A percentile compares a stretch with the other conserved stretches of the same genome.
These are phyloP conservation scores for Pseudomyrmex gracilis DNA, from an alignment of 1,140 invertebrate genomes.

Conservation along the genomic window DNA sequence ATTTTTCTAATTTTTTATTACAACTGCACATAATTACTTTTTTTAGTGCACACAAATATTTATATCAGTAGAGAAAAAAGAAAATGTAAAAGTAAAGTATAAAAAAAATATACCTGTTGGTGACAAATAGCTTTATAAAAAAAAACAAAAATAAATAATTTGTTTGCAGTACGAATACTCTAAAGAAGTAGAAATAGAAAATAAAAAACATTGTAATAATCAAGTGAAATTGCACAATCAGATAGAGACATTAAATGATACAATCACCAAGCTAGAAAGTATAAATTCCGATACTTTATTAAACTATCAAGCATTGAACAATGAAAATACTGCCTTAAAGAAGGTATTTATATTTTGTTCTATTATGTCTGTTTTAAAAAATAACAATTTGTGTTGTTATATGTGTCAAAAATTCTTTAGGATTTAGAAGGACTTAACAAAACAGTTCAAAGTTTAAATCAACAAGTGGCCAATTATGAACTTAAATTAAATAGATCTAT, in stretches of 20 bases:
- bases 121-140: neutral
- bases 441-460: conserved; percentile 81
- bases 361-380: conserved; percentile 22
- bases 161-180: conserved; percentile 77
- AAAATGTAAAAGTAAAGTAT: too few species aligned
- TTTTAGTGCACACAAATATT: neutral
- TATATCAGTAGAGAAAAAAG: neutral
- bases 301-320: conserved; percentile 80
- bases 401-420: conserved; percentile 63
- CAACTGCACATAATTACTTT: neutral
- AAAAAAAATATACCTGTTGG: neutral
- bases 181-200: conserved; percentile 82
- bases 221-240: conserved; percentile 83
- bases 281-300: conserved; percentile 72
- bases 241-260: conserved; percentile 78
- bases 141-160: neutral
- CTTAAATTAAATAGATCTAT: conserved; percentile 83
- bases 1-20: neutral
- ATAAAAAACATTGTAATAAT: conserved; percentile 79
- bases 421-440: conserved; percentile 84
- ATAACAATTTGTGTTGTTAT: conserved; percentile 38
- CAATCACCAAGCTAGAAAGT: conserved; percentile 82
- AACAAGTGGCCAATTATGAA: conserved; percentile 80
- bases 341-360: conserved; percentile 77
- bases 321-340: conserved; percentile 82